Conservation (phyloP, 2,113 vertebrate genomes). For the Progne subis region DNA sequence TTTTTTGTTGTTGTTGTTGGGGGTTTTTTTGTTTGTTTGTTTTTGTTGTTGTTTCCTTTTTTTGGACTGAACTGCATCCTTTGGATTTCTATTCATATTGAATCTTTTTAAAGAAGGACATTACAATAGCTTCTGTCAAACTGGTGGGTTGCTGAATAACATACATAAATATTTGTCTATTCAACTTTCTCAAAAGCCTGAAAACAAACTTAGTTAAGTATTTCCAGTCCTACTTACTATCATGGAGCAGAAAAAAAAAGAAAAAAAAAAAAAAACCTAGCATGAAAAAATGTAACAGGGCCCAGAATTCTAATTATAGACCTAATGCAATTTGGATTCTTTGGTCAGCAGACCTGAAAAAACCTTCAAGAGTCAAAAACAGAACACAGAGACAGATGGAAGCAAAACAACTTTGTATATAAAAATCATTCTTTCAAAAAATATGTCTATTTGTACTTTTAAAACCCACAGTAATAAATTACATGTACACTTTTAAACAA, state of each 20-base stretch:
- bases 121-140: not conserved
- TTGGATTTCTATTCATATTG: not conserved
- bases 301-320: not conserved
- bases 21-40: too few relatives aligned
- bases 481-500: constrained; percentile 12
- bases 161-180: not conserved
- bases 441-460: not conserved
- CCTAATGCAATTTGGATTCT: constrained; percentile 11
- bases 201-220: not conserved
- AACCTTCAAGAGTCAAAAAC: not conserved
- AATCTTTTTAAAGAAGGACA: not conserved
- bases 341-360: constrained; percentile 15
- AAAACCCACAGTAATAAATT: constrained; percentile 51
- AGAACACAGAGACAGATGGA: not conserved
- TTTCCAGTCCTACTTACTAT: not conserved
- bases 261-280: too few relatives aligned
- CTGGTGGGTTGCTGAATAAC: not conserved
- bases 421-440: constrained; percentile 13
- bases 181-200: not conserved
- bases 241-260: not conserved
- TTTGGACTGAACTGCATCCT: not conserved
- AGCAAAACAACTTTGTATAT: not conserved
- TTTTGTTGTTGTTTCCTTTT: too few relatives aligned
- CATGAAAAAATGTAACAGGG: not conserved
- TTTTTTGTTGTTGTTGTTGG: too few relatives aligned